These are phyloP conservation scores for Nyctereutes procyonoides DNA, from an alignment of 2,113 vertebrate species.

Conservation along the genomic window DNA sequence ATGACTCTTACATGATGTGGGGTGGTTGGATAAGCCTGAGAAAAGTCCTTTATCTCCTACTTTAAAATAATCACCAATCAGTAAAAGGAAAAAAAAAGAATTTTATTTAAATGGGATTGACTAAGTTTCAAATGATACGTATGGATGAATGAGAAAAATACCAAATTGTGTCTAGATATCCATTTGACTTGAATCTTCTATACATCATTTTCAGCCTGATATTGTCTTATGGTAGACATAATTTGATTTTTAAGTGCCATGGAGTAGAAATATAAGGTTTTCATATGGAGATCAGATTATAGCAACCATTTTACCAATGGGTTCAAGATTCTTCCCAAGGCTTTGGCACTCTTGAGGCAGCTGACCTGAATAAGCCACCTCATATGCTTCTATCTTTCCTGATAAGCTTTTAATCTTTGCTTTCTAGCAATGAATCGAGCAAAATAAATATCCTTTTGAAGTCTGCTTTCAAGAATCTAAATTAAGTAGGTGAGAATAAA, in stretches of 20 bases:
- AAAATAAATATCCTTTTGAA: constrained; percentile 41
- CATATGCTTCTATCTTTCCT: background rate
- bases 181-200: constrained; percentile 20
- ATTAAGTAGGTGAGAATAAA: constrained; percentile 27
- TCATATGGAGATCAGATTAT: background rate
- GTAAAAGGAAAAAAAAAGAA: background rate
- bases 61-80: background rate
- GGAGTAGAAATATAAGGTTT: background rate
- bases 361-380: background rate
- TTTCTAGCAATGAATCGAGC: constrained; percentile 25
- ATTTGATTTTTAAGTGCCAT: background rate
- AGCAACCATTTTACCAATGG: background rate
- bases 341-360: background rate
- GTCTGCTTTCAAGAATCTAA: background rate
- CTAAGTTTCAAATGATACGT: background rate
- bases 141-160: background rate
- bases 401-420: background rate
- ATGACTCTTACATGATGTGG: background rate
- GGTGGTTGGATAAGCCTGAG: background rate
- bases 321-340: background rate
- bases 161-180: background rate
- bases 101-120: background rate
- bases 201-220: background rate
- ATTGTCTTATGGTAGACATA: background rate
- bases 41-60: background rate